Evolutionary conservation across 2,113 vertebrate species (phyloP).

Genomic region (Labrus mixtus): DNA sequence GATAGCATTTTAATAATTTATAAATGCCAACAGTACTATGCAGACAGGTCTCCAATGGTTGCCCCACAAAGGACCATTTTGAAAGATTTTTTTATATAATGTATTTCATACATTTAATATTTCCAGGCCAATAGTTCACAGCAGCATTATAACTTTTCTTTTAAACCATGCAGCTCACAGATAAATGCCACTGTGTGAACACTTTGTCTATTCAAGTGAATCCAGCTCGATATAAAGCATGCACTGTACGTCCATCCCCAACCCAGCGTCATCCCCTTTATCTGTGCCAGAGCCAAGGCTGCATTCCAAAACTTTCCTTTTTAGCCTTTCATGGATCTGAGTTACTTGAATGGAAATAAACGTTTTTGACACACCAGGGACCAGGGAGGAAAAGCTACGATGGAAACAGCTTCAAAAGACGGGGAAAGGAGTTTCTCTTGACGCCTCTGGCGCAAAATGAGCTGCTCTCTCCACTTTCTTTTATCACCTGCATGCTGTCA

Average conservation of each 20-base stretch:
- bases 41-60: no score
- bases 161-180: background rate
- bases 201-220: conserved; percentile 11
- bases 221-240: conserved; percentile 17
- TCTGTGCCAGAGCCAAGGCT: conserved; percentile 4
- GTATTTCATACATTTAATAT: background rate
- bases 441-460: conserved; percentile 31
- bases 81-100: background rate
- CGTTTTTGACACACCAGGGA: conserved; percentile 52
- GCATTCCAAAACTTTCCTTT: conserved; percentile 21
- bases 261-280: conserved; percentile 18
- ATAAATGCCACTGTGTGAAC: background rate
- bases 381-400: conserved; percentile 48
- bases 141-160: background rate
- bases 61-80: no score
- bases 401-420: conserved; percentile 26
- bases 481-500: conserved; percentile 23
- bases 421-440: conserved; percentile 16
- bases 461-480: conserved; percentile 18
- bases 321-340: conserved; percentile 20
- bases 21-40: background rate
- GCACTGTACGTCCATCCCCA: conserved; percentile 7
- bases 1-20: no score
- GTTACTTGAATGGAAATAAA: conserved; percentile 51
- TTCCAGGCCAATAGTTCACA: background rate